These are phyloP conservation scores for Sternotherus odoratus DNA, from an alignment of 2,797 vertebrate genomes.

Conservation along the genomic window DNA sequence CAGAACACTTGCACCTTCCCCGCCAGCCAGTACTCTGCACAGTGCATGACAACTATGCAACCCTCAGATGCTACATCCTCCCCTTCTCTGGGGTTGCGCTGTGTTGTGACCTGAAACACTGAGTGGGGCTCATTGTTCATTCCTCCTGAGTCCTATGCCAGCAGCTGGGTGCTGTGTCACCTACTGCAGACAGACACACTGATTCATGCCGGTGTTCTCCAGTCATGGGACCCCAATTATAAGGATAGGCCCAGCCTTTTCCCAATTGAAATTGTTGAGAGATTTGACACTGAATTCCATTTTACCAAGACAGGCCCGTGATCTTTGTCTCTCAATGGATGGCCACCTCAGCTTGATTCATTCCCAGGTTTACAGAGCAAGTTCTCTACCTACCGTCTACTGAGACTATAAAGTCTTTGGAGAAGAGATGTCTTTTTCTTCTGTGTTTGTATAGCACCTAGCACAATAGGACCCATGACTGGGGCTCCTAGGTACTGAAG, in stretches of 20 bases:
- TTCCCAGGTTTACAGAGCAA: background rate
- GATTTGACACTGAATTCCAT: background rate
- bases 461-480: background rate
- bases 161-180: background rate
- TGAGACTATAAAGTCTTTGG: background rate
- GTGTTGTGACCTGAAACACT: background rate
- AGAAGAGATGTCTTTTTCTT: background rate
- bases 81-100: background rate
- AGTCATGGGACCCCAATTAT: background rate
- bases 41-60: background rate
- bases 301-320: background rate
- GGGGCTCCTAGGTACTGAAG: background rate
- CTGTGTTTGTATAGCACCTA: background rate
- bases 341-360: background rate
- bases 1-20: background rate
- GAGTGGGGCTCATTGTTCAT: background rate
- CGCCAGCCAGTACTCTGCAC: background rate
- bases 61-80: background rate
- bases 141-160: background rate
- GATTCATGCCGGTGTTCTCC: background rate
- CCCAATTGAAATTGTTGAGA: background rate
- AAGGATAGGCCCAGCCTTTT: background rate
- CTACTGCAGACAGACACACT: background rate
- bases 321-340: background rate
- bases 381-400: background rate